Base-by-base conservation (phyloP, 2,113 vertebrate genomes). In the Nyctibius bracteatus region DNA sequence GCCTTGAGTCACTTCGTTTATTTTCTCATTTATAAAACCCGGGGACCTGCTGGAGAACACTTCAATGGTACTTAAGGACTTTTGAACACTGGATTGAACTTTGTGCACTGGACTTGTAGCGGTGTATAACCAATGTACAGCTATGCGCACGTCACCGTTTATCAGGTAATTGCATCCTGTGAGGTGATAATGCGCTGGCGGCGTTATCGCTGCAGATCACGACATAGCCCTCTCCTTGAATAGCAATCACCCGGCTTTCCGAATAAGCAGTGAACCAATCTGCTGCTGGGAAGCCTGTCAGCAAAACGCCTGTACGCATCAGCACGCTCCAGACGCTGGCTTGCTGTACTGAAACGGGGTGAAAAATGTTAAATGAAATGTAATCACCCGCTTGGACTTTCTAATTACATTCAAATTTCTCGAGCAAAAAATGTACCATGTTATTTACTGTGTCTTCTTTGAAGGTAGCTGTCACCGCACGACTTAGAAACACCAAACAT, bases 11-110 rank as follows among this genome's bases (percentile, higher is more conserved):
- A 8, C 78, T 91, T 33, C 1, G 20, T 86, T 96, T 94, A 81
- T 91, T 96, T 93, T 80, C 77, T 91, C 85, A 65, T 95, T 95
- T 92, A 88, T 18, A 89, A 81, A 95, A 84, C 78, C 44, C 6
- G 6, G 91, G 54, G 70, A 94, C 35, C 67, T 2, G 15, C 71
- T 27, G 12, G 71, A 92, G 89, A 93, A 77, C 83, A 79, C 79
- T 92, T 94, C 71, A 72, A 2, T 4, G 58, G 55, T 59, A 75
- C 89, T 93, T 81, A 73, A 90, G 78, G 86, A 91, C 68, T 93
- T 95, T 2, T 62, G 77, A 93, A 63, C n/a, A 18, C 19, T 1
- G 41, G 65, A 25, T 35, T 89, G 91, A 55, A 61, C 87, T 82
- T 79, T 2, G 11, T 7, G 51, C 82, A 71, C 61, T 25, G 74